A percentile compares a stretch with the other conserved stretches of the same genome.
Conservation (phyloP, 2,888 invertebrate genomes). For the Tanytarsus gracilentus region DNA sequence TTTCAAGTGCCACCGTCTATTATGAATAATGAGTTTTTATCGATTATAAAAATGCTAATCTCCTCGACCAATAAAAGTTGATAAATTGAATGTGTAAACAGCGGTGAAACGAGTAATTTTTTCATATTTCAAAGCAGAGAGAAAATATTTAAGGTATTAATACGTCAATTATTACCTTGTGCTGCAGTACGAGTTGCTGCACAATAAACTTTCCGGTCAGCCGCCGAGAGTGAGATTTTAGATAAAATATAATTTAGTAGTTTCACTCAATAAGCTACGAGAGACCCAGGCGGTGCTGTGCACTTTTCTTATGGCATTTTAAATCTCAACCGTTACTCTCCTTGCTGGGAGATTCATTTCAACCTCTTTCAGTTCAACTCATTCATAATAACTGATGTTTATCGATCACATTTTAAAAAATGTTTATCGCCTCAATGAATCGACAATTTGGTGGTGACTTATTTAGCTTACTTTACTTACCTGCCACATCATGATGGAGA, state of each 20-base stretch:
- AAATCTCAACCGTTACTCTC: too few relatives aligned
- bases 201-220: constrained; percentile 14
- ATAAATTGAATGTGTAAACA: too few relatives aligned
- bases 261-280: not conserved
- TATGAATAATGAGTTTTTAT: too few relatives aligned
- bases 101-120: too few relatives aligned
- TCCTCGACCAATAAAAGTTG: too few relatives aligned
- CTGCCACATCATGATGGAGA: not conserved
- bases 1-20: too few relatives aligned
- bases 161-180: not conserved
- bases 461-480: not conserved
- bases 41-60: too few relatives aligned
- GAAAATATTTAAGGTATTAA: too few relatives aligned
- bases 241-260: not conserved
- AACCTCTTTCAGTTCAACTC: not conserved
- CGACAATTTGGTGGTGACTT: constrained; percentile 28
- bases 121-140: too few relatives aligned
- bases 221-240: too few relatives aligned
- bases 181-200: not conserved
- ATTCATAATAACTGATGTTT: not conserved
- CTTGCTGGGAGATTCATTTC: too few relatives aligned
- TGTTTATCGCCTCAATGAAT: constrained; percentile 16
- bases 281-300: not conserved
- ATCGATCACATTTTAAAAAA: constrained; percentile 2
- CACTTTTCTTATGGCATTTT: too few relatives aligned